Conservation (phyloP, 2,797 vertebrate genomes). For the Sebastes minor region DNA sequence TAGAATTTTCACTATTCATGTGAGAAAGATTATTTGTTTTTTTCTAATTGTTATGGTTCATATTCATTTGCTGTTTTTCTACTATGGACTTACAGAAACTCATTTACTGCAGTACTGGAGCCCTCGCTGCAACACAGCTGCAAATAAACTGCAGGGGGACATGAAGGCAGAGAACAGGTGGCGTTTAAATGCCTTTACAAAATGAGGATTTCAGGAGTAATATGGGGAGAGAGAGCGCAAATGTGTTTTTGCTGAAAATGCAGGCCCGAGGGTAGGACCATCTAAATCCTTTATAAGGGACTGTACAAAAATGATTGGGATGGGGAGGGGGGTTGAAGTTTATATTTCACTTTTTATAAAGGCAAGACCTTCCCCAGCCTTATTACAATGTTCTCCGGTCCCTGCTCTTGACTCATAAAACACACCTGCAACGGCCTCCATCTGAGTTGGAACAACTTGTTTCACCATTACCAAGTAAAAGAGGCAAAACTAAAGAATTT, state of each 20-base stretch:
- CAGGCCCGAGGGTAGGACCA: not conserved
- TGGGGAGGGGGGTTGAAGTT: not conserved
- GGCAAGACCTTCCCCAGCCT: not conserved
- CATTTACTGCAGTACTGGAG: conserved; percentile 11
- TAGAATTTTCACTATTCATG: not conserved
- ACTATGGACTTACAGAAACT: not conserved
- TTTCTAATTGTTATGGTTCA: not conserved
- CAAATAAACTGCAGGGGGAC: conserved; percentile 30
- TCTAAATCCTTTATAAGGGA: not conserved
- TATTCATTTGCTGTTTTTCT: conserved; percentile 7
- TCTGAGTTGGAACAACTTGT: not conserved
- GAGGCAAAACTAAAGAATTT: not conserved
- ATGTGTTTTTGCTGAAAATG: conserved; percentile 14
- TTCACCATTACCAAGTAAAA: not conserved
- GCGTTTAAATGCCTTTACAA: conserved; percentile 32
- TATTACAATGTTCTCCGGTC: not conserved
- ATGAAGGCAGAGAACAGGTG: conserved; percentile 36
- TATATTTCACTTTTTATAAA: not conserved
- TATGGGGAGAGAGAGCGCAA: not conserved
- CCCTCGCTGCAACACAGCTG: conserved; percentile 6
- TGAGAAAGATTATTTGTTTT: not conserved
- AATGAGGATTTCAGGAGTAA: conserved; percentile 33
- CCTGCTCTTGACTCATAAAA: not conserved
- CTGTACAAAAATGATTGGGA: not conserved
- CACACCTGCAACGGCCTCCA: not conserved